Evolutionary conservation across 53 echinoderm and acorn worm species (phyloP).

Genomic region (Echinometra lucunter): DNA sequence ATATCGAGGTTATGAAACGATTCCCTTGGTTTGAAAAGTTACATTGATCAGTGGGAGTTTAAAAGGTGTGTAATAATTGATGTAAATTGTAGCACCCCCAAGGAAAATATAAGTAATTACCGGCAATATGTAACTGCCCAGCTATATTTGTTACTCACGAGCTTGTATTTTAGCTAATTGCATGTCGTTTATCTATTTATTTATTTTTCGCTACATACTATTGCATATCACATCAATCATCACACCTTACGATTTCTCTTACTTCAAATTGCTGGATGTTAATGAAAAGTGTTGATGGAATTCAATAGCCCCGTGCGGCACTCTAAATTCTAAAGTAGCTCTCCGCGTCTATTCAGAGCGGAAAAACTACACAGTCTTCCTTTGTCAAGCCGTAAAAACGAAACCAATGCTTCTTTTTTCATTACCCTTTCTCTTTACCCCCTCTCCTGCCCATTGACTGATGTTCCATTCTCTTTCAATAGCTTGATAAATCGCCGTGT

Average conservation of each 20-base stretch:
- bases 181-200: neutral
- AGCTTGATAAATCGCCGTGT: slow-evolving; percentile 43
- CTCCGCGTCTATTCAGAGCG: slow-evolving; percentile 28
- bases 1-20: too few relatives aligned
- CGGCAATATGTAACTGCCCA: neutral
- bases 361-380: slow-evolving; percentile 38
- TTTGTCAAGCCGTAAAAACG: slow-evolving; percentile 15
- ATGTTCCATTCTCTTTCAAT: slow-evolving; percentile 33
- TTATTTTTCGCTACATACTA: neutral
- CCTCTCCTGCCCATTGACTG: slow-evolving; percentile 1
- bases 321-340: neutral
- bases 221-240: neutral
- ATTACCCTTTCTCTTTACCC: neutral
- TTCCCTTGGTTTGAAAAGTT: too few relatives aligned
- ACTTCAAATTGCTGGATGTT: neutral
- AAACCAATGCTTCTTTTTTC: slow-evolving; percentile 1
- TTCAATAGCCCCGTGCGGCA: neutral
- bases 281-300: slow-evolving; percentile 35
- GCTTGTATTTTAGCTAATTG: neutral
- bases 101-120: neutral
- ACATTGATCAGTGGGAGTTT: too few relatives aligned
- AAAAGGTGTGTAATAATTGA: too few relatives aligned
- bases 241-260: neutral
- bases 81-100: neutral
- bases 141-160: neutral